Base-by-base conservation (phyloP, 2,797 vertebrate species). In the Lithobates sylvaticus region DNA sequence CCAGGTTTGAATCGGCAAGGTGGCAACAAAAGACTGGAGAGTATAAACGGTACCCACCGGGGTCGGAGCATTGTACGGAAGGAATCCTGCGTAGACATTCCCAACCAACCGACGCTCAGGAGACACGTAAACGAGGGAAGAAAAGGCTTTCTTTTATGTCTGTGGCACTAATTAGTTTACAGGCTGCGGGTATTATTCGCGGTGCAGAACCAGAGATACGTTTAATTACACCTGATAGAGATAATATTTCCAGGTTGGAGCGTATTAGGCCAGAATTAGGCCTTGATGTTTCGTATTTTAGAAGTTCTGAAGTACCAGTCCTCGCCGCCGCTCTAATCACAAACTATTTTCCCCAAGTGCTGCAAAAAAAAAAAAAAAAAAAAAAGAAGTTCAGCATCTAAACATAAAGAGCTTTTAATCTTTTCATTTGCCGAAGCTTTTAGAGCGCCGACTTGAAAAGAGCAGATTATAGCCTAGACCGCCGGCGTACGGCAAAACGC, bases 141-240 rank as follows among this genome's bases (percentile, higher is more conserved):
- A 47, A 47, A 47, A 3, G 13, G 50, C 16, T 18, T 47, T 1
- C 50, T 16, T 54, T 54, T 13, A 54, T 18, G 50, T 54, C 3
- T 18, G 50, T 3, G 15, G 13, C 13, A 18, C 44, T 15, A 18
- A 54, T 54, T 54, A 18, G 50, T 54, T 54, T 54, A 54, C 15
- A 54, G 50, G 50, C 16, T 18, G 50, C 8, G 44, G 2, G 44
- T 54, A 18, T 54, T 16, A 54, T 5, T 13, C 13, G 3, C 50
- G 1, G 15, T 3, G 50, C 50, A 89, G 89, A 91, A 89, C 84
- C 21, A 12, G 36, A 68, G 34, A 68, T 44, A 86, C 90, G 81
- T 85, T 83, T 85, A 79, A 83, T 13, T 83, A 87, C 88, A 86
- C 83, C 54, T 34, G n/a, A 86, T 82, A 84, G 16, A 39, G 86